A percentile compares a stretch with the other conserved stretches of the same genome.
Conservation (phyloP, 2,113 vertebrate genomes). For the Aspidoscelis tigris region DNA sequence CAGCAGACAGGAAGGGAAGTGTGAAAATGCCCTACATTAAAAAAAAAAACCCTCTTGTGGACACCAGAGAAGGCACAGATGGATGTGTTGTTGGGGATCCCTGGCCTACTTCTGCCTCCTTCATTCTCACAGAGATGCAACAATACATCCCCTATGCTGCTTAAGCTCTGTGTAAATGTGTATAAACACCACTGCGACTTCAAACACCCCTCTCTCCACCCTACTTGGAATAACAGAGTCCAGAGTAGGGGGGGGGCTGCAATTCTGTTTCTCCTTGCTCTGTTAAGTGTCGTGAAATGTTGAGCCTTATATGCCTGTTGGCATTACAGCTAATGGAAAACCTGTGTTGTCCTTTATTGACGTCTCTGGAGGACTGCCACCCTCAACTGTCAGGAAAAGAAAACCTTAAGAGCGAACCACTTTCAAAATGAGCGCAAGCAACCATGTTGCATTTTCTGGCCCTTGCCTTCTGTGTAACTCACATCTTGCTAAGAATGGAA, state of each 20-base stretch:
- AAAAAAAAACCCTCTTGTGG: neutral
- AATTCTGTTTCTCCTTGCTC: neutral
- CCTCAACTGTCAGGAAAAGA: neutral
- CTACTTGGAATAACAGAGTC: neutral
- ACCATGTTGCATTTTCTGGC: slow-evolving; percentile 30
- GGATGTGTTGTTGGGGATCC: no score
- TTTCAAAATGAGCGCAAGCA: neutral
- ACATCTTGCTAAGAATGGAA: slow-evolving; percentile 35
- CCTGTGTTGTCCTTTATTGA: neutral
- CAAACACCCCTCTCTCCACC: neutral
- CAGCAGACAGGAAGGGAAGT: no score
- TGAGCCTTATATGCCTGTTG: neutral
- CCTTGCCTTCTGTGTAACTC: slow-evolving; percentile 41
- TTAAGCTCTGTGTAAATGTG: neutral
- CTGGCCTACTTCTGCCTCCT: neutral
- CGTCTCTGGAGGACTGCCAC: neutral
- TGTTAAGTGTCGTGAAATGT: neutral
- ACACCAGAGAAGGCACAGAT: neutral
- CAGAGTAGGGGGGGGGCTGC: neutral
- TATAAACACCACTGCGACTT: neutral
- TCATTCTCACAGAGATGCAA: neutral
- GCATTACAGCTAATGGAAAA: neutral
- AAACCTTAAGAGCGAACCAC: neutral
- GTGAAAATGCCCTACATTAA: no score
- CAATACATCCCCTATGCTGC: neutral